Base-by-base conservation (phyloP, 2,888 invertebrate species). In the Andrena haemorrhoa region DNA sequence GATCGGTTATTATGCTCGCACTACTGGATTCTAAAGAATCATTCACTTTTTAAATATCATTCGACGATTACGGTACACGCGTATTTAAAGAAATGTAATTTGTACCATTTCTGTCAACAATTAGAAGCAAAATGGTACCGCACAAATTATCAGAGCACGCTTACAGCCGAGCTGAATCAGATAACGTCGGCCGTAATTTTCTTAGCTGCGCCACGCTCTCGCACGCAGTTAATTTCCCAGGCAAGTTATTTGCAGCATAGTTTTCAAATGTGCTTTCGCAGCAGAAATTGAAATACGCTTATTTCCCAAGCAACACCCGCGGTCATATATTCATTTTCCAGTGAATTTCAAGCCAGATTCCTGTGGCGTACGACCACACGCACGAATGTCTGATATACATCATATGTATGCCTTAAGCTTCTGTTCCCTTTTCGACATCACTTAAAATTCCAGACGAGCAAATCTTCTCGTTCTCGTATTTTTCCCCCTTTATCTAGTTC, bases 181-280 rank as follows among this genome's bases (percentile, higher is more conserved):
- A 75, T 78, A 75, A 63, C 53, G 61, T 78, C 78, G 29, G 63
- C 68, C 41, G 53, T 76, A 69, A 79, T 64, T 79, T 69, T 76
- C 79, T 76, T 79, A 56, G 77, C 58, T 76, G 49, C 64, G n/a
- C n/a, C 26, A 53, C 12, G 49, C 64, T 64, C 64, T 70, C 61
- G 47, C 53, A 68, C 29, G 56, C 53, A 71, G 61, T 71, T 78
- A 71, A 79, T 71, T 79, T 71, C 8, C 33, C 33, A 23, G 65
- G 16, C 23, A 41, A 51, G 58, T 58, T 64, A 65, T 60, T 31
- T 8, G 69, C 56, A 31, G 60, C 65, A 86, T 56, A 77, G 82
- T 82, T 84, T 72, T 78, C 72, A 82, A 82, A 82, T 78, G 77
- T 63, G 82, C 75, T 85, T 85, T 75, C 66, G 58, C 20, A 71